Evolutionary conservation across 2,113 vertebrate species (phyloP), one percentile per base, ranked within the genome.

Genomic region (Callopanchax toddi): DNA sequence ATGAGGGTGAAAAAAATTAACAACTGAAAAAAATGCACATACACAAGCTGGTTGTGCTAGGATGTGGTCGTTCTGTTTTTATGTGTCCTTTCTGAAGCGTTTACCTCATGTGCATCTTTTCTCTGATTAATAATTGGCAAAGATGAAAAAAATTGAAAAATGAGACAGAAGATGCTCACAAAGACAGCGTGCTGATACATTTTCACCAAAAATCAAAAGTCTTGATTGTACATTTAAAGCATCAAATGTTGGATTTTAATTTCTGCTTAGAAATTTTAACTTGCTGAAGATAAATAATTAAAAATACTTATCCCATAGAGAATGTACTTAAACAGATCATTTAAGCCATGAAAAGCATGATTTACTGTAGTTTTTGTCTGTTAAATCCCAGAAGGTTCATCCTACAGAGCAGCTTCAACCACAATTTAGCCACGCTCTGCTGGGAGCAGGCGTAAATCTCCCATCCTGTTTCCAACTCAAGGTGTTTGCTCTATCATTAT

Each of bases 401-500:
- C 29, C 18, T 18, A 32, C 26, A 52, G 32, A 46, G 42, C 40
- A 54, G 40, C 22, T 17, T 34, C 16, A 2, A 11, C 25, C 36
- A 60, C 36, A 48, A 8, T 61, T 71, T 34, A 67, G 60, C 61
- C 64, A 53, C 37, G 12, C 66, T 60, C 65, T 66, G 26, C 70
- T n/a, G 18, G 15, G 16, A 68, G 72, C 62, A 52, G 53, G 6
- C 36, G 53, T 71, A 74, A 69, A 79, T 81, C 67, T 70, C 40
- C 57, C 22, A 16, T 58, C 40, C 64, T 52, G 63, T 75, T 81
- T 70, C 53, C 56, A 73, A 62, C 70, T 80, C 77, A 74, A 76
- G 60, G 73, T 81, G 83, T 85, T 84, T 70, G 57, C 66, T 75
- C 46, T 61, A 53, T 88, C 79, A 79, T 86, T 75, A 81, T 56